These are phyloP conservation scores for Cetonia aurata DNA, from an alignment of 2,888 invertebrate genomes.

Conservation along the genomic window DNA sequence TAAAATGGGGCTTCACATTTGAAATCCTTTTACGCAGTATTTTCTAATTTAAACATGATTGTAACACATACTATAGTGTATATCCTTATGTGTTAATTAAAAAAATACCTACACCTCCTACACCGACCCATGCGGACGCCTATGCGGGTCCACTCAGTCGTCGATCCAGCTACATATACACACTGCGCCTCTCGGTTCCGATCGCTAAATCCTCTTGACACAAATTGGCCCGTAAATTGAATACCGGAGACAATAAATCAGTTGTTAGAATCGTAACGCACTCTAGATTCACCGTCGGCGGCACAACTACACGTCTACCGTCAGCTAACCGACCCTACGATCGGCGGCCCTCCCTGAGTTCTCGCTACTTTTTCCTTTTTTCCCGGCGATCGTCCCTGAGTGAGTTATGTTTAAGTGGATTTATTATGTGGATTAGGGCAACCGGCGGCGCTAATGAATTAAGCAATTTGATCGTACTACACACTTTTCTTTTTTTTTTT, in stretches of 20 bases:
- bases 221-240: slow-evolving; percentile 67
- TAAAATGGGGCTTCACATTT: too few relatives aligned
- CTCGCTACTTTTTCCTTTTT: slow-evolving; percentile 53
- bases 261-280: slow-evolving; percentile 62
- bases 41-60: too few relatives aligned
- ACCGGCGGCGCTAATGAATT: slow-evolving; percentile 63
- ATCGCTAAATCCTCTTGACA: slow-evolving; percentile 66
- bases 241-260: slow-evolving; percentile 65
- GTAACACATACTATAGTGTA: too few relatives aligned
- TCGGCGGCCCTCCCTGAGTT: slow-evolving; percentile 23
- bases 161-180: slow-evolving; percentile 4
- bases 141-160: slow-evolving; percentile 5
- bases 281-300: slow-evolving; percentile 48
- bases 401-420: slow-evolving; percentile 64
- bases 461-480: slow-evolving; percentile 51
- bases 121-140: not conserved
- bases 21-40: too few relatives aligned
- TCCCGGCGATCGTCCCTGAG: slow-evolving; percentile 43
- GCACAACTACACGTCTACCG: slow-evolving; percentile 17
- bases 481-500: slow-evolving; percentile 33
- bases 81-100: too few relatives aligned
- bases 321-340: slow-evolving; percentile 39
- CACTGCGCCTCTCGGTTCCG: slow-evolving; percentile 51
- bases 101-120: too few relatives aligned
- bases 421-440: slow-evolving; percentile 64